Conservation (phyloP, 2,113 vertebrate genomes). For the Ancistrus triradiatus region DNA sequence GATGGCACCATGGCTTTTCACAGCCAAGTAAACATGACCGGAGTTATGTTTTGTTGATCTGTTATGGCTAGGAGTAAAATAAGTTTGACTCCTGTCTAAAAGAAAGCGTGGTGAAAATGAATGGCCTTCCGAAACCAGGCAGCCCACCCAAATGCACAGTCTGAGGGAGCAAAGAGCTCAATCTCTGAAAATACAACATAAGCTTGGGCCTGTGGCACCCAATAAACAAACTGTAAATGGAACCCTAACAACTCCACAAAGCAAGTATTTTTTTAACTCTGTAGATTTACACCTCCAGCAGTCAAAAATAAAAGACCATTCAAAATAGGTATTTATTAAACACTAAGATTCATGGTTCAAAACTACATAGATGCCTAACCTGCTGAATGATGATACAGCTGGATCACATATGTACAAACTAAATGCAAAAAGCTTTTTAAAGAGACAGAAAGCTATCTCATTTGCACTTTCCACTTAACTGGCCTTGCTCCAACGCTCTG, state of each 20-base stretch:
- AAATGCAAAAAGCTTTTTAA: too few relatives aligned
- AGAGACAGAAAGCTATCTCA: too few relatives aligned
- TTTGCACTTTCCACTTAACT: too few relatives aligned
- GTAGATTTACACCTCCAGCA: too few relatives aligned
- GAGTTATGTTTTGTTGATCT: conserved; percentile 3
- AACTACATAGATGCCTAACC: too few relatives aligned
- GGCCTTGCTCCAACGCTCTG: too few relatives aligned
- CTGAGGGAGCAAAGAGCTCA: conserved; percentile 34
- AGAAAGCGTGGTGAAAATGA: conserved; percentile 35
- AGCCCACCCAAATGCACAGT: conserved; percentile 60
- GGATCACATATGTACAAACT: too few relatives aligned
- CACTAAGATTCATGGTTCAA: too few relatives aligned
- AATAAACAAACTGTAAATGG: background rate
- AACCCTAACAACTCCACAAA: background rate
- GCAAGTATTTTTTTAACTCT: background rate
- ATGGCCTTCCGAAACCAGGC: background rate
- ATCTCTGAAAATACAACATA: conserved; percentile 46
- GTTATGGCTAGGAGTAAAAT: conserved; percentile 9
- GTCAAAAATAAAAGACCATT: too few relatives aligned
- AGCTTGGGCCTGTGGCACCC: conserved; percentile 31
- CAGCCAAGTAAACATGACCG: background rate
- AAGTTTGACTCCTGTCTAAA: conserved; percentile 43
- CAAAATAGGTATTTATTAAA: too few relatives aligned
- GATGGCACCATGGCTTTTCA: background rate
- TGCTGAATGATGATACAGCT: too few relatives aligned